A percentile compares a stretch with the other conserved stretches of the same genome.
Conservation (phyloP, 2,113 vertebrate genomes). For the Oryzias celebensis region DNA sequence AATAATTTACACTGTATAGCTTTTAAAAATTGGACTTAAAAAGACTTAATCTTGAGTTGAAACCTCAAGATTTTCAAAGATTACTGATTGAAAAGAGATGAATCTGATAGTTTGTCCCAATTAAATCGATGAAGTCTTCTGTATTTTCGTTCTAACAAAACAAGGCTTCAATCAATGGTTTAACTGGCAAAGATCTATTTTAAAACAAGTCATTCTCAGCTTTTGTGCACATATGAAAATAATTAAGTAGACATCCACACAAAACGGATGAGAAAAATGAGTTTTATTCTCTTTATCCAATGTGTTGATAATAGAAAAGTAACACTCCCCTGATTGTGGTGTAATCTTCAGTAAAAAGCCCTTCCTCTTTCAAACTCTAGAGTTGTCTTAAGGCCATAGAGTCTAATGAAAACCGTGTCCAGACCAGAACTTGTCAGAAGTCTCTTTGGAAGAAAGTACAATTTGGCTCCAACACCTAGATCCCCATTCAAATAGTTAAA, state of each 20-base stretch:
- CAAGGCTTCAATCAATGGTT: too few species aligned
- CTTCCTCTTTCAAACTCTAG: slow-evolving; percentile 18
- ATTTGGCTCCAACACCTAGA: slow-evolving; percentile 21
- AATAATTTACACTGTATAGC: too few species aligned
- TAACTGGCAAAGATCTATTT: background rate
- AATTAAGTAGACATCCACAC: slow-evolving; percentile 2
- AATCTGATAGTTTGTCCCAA: too few species aligned
- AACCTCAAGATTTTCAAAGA: too few species aligned
- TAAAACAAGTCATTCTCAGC: background rate
- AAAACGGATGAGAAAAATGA: slow-evolving; percentile 40
- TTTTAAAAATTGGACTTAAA: too few species aligned
- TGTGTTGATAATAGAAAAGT: slow-evolving; percentile 27
- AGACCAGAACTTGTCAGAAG: slow-evolving; percentile 17
- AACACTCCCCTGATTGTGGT: slow-evolving; percentile 17
- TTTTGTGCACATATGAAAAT: background rate
- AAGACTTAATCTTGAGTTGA: too few species aligned
- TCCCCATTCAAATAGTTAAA: slow-evolving; percentile 13
- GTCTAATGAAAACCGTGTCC: slow-evolving; percentile 22
- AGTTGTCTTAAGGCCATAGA: slow-evolving; percentile 57
- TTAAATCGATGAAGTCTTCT: too few species aligned
- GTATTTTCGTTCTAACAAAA: too few species aligned
- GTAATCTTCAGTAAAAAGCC: slow-evolving; percentile 32
- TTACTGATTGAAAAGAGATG: too few species aligned
- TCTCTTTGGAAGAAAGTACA: slow-evolving; percentile 1
- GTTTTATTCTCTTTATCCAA: slow-evolving; percentile 52